A percentile compares a stretch with the other conserved stretches of the same genome.
Evolutionary conservation across 2,797 vertebrate species (phyloP).

Genomic region (Parambassis ranga): DNA sequence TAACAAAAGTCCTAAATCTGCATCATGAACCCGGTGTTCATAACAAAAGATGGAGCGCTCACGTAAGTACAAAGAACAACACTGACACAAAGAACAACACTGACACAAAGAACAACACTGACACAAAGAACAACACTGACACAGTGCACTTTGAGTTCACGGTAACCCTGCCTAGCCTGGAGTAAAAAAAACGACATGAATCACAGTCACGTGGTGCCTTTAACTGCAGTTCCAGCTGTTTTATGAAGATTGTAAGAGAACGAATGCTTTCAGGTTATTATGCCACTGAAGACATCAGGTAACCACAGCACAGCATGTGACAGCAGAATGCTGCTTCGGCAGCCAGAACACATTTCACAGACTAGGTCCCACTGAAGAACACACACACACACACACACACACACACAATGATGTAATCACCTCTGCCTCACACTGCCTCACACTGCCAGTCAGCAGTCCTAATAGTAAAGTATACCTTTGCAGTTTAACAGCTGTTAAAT

Average conservation of each 20-base stretch:
- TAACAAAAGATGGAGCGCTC: too few species aligned
- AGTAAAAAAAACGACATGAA: background rate
- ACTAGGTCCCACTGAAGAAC: background rate
- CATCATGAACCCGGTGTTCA: too few species aligned
- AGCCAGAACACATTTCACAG: background rate
- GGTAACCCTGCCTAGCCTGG: background rate
- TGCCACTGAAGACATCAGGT: background rate
- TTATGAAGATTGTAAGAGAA: background rate
- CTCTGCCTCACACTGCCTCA: background rate
- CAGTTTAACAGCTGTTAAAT: slow-evolving; percentile 6
- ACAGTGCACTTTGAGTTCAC: background rate
- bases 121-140: too few species aligned
- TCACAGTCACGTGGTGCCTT: background rate
- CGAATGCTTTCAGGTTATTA: background rate
- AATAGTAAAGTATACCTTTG: slow-evolving; percentile 1
- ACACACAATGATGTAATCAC: background rate
- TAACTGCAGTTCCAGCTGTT: background rate
- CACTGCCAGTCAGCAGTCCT: background rate
- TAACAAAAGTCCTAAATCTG: too few species aligned
- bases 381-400: background rate
- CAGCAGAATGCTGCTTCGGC: background rate
- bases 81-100: too few species aligned
- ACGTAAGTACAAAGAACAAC: too few species aligned
- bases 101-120: too few species aligned
- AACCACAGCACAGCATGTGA: background rate